Evolutionary conservation across 2,797 vertebrate genomes (phyloP).

Genomic region (Salarias fasciatus): DNA sequence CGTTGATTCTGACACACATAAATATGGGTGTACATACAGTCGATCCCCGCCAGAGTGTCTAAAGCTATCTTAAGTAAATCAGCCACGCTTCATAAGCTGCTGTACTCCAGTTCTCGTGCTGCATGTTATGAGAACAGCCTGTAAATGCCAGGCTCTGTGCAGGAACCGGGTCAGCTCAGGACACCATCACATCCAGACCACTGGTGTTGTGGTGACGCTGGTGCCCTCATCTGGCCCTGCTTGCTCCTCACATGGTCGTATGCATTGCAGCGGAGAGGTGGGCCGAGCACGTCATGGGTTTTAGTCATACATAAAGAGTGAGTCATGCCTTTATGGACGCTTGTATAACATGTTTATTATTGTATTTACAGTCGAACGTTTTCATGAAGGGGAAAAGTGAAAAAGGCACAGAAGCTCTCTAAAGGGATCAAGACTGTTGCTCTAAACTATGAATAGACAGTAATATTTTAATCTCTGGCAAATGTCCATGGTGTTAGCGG

Average conservation of each 20-base stretch:
- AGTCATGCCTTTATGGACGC: not conserved
- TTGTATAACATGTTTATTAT: not conserved
- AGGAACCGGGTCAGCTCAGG: constrained; percentile 45
- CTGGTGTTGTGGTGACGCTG: constrained; percentile 27
- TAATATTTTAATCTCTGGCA: constrained; percentile 37
- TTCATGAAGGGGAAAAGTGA: not conserved
- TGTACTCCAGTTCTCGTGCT: not conserved
- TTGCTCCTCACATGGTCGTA: constrained; percentile 11
- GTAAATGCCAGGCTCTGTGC: not conserved
- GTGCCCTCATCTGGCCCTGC: constrained; percentile 45
- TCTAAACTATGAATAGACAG: constrained; percentile 16
- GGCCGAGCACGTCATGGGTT: not conserved
- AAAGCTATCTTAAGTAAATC: not conserved
- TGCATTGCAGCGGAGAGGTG: not conserved
- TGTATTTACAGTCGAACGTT: not conserved
- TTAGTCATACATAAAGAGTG: not conserved
- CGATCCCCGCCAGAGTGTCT: too few relatives aligned
- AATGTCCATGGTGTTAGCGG: constrained; percentile 7
- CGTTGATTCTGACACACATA: too few relatives aligned
- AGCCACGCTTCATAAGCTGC: not conserved
- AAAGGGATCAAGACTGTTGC: not conserved
- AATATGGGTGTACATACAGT: too few relatives aligned
- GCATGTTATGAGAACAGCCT: constrained; percentile 1
- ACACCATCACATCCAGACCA: constrained; percentile 13
- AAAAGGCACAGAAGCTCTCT: not conserved